A percentile compares a stretch with the other conserved stretches of the same genome.
Conservation (phyloP, 2,797 vertebrate genomes). For the Hybognathus amarus region DNA sequence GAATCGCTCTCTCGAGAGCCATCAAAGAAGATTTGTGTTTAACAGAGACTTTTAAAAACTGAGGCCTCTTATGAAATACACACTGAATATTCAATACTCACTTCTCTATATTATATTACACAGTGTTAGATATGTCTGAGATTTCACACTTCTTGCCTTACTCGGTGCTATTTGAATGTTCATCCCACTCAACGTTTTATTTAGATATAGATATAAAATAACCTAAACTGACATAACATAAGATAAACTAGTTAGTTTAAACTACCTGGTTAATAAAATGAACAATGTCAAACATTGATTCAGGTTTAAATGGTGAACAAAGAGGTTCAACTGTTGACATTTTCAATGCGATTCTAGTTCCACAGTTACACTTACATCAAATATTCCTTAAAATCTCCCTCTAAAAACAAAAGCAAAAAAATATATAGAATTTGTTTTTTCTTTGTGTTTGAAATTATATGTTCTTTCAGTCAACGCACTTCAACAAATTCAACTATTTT, state of each 20-base stretch:
- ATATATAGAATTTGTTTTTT: background rate
- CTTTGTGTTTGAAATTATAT: background rate
- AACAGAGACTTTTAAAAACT: slow-evolving; percentile 47
- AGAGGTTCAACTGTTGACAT: background rate
- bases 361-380: background rate
- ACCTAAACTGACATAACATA: background rate
- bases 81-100: slow-evolving; percentile 31
- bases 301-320: background rate
- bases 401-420: background rate
- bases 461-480: background rate
- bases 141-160: slow-evolving; percentile 23
- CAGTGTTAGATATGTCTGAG: slow-evolving; percentile 7
- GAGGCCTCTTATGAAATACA: slow-evolving; percentile 34
- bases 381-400: background rate
- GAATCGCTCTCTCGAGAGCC: slow-evolving; percentile 33
- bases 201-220: background rate
- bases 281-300: background rate
- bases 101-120: slow-evolving; percentile 15
- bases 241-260: background rate
- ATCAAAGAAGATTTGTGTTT: slow-evolving; percentile 40
- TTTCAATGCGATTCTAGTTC: background rate
- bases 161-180: slow-evolving; percentile 12
- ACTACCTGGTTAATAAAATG: background rate
- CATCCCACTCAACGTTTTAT: background rate
- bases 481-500: background rate